A percentile compares a stretch with the other conserved stretches of the same genome.
Conservation (phyloP, 1,140 invertebrate species). For the Ostrea edulis region DNA sequence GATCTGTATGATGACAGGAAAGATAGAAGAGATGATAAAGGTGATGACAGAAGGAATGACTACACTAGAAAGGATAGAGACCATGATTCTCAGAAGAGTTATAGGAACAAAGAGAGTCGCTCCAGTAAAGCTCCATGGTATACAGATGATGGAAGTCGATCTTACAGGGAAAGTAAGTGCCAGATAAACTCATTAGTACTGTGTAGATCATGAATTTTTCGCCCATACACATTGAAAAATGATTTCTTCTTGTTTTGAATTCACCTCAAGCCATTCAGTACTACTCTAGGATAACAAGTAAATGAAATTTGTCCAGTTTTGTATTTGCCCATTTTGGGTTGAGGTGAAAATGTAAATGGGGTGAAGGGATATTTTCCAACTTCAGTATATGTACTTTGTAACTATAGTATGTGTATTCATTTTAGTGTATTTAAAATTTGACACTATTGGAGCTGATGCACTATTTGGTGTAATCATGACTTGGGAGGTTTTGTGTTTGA, state of each 20-base stretch:
- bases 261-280: too few relatives aligned
- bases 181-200: not conserved
- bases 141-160: conserved; percentile 36
- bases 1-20: conserved; percentile 40
- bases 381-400: not conserved
- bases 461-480: too few relatives aligned
- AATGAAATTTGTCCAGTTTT: not conserved
- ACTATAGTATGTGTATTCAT: not conserved
- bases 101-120: conserved; percentile 14
- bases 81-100: conserved; percentile 1
- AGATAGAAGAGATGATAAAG: conserved; percentile 32
- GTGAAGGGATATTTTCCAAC: not conserved
- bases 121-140: conserved; percentile 13
- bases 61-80: conserved; percentile 7
- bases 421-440: too few relatives aligned
- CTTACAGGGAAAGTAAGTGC: conserved; percentile 8
- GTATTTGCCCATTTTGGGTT: not conserved
- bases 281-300: too few relatives aligned
- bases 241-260: too few relatives aligned
- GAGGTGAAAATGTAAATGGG: too few relatives aligned
- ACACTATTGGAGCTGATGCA: too few relatives aligned
- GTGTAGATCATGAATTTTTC: too few relatives aligned
- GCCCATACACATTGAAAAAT: too few relatives aligned
- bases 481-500: too few relatives aligned
- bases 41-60: not conserved